These are phyloP conservation scores for Zosterops borbonicus DNA, from an alignment of 2,113 vertebrate species.

Conservation along the genomic window DNA sequence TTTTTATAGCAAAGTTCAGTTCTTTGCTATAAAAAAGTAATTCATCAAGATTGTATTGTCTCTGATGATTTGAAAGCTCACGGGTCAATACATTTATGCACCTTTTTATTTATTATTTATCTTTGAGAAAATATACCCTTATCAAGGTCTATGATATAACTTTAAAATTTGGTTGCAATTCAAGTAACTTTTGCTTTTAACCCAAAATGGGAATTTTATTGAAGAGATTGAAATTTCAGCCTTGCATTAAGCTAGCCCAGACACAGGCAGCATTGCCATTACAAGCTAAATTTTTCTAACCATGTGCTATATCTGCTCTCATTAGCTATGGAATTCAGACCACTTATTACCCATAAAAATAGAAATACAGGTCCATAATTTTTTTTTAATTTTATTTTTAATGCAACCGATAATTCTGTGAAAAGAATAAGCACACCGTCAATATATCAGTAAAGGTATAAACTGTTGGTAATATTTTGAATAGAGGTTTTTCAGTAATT, in stretches of 20 bases:
- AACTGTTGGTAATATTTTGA: neutral
- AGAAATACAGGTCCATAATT: neutral
- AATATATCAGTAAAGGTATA: neutral
- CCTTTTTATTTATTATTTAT: neutral
- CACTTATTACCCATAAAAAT: neutral
- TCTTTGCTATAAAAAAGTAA: neutral
- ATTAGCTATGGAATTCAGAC: neutral
- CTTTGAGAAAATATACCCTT: neutral
- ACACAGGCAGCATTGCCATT: neutral
- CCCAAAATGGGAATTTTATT: neutral
- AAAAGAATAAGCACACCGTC: neutral
- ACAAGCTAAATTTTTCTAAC: neutral
- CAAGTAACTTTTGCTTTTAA: neutral
- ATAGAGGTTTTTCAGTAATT: neutral
- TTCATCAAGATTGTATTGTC: neutral
- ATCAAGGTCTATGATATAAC: neutral
- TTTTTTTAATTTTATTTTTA: neutral
- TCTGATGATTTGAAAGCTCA: neutral
- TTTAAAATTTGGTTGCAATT: neutral
- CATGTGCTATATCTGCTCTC: accelerated
- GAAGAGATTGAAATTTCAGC: neutral
- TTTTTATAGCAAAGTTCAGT: neutral
- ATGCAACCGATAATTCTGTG: neutral
- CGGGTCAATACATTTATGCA: neutral
- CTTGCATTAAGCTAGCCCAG: neutral